A percentile compares a stretch with the other conserved stretches of the same genome.
These are phyloP conservation scores for Perithous albicinctus DNA, from an alignment of 2,888 invertebrate species.

Conservation along the genomic window DNA sequence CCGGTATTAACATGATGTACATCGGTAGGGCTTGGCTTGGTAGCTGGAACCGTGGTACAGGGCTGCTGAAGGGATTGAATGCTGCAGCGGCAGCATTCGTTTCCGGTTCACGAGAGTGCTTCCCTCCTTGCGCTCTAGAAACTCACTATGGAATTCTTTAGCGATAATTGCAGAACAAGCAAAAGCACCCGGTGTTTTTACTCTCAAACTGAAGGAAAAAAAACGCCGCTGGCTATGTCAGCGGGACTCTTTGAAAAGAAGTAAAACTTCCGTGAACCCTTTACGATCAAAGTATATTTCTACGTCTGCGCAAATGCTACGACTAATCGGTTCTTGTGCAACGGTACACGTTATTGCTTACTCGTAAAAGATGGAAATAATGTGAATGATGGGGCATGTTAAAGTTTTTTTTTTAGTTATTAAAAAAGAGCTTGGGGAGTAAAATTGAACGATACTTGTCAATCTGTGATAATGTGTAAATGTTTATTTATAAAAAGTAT, in stretches of 20 bases:
- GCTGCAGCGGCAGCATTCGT: background rate
- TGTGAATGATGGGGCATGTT: constrained; percentile 33
- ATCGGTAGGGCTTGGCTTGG: constrained; percentile 21
- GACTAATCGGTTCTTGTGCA: background rate
- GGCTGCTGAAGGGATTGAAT: too few species aligned
- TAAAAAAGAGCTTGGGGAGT: background rate
- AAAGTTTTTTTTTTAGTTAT: background rate
- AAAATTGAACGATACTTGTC: background rate
- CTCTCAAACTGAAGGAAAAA: constrained; percentile 30
- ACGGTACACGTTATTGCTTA: constrained; percentile 27
- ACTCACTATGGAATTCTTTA: constrained; percentile 49
- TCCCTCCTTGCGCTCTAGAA: constrained; percentile 33
- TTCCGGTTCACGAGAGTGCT: constrained; percentile 37
- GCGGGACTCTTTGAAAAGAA: constrained; percentile 38
- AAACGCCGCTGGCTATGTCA: background rate
- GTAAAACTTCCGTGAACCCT: constrained; percentile 59
- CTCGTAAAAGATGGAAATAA: constrained; percentile 62
- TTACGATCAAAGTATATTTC: constrained; percentile 63
- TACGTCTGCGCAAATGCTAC: background rate
- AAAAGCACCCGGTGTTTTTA: constrained; percentile 27
- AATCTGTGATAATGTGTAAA: background rate
- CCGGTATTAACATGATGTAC: constrained; percentile 72
- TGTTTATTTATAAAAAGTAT: constrained; percentile 30
- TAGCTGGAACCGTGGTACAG: background rate
- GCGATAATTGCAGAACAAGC: constrained; percentile 53